These are phyloP conservation scores for Microtus oregoni DNA, from an alignment of 2,113 vertebrate species.

Conservation along the genomic window DNA sequence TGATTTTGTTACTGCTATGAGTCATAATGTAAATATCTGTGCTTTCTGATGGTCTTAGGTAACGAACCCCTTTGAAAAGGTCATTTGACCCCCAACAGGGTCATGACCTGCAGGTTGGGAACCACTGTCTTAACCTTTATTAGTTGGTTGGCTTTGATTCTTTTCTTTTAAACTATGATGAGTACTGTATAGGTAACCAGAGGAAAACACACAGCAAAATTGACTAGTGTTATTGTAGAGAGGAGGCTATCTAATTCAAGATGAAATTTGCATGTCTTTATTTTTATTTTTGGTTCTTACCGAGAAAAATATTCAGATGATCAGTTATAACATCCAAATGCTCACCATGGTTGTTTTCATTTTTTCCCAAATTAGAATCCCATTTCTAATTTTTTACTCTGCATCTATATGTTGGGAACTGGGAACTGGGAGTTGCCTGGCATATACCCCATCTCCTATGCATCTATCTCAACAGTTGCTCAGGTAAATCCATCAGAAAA, in stretches of 20 bases:
- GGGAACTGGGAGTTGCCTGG: neutral
- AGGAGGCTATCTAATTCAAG: neutral
- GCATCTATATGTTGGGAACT: neutral
- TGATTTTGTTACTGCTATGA: neutral
- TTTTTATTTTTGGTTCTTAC: slow-evolving; percentile 67
- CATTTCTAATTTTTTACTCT: neutral
- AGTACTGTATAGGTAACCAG: neutral
- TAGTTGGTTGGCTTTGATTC: neutral
- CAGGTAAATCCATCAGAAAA: neutral
- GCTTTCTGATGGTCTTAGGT: neutral
- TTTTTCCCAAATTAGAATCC: neutral
- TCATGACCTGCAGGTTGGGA: neutral
- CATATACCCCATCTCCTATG: neutral
- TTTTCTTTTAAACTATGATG: neutral
- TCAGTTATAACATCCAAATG: neutral
- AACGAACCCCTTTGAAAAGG: neutral
- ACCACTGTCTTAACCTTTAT: neutral
- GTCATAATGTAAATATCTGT: neutral
- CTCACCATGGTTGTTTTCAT: neutral
- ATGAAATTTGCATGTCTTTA: slow-evolving; percentile 67
- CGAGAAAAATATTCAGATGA: slow-evolving; percentile 69
- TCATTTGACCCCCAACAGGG: neutral
- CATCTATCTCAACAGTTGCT: neutral
- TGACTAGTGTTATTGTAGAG: neutral
- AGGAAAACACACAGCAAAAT: neutral